A percentile compares a stretch with the other conserved stretches of the same genome.
phyloP scores from a whole-genome alignment of 1,140 invertebrate genomes.

The Conus ventricosus region DNA sequence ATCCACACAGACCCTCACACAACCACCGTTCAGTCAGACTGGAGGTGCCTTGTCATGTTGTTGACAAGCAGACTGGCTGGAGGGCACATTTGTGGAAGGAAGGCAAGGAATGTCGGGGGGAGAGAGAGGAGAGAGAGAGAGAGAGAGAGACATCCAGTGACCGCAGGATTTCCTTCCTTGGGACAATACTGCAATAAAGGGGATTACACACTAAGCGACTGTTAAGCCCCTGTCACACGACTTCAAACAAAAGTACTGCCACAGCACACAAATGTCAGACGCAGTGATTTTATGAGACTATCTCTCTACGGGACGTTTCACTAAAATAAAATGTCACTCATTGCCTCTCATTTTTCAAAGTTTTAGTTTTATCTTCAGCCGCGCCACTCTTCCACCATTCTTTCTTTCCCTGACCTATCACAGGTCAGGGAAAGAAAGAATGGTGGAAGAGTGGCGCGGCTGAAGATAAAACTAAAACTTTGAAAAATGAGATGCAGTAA shows the following conservation, averaged over 20 bases:
- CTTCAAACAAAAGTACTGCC: not conserved
- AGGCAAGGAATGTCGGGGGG: not conserved
- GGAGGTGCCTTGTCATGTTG: too few species aligned
- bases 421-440: too few species aligned
- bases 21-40: too few species aligned
- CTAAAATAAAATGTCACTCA: not conserved
- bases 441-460: too few species aligned
- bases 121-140: constrained; percentile 2
- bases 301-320: not conserved
- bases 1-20: not conserved
- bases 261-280: not conserved
- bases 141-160: not conserved
- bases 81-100: not conserved
- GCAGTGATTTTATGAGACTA: not conserved
- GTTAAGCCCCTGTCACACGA: not conserved
- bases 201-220: not conserved
- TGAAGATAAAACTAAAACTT: too few species aligned
- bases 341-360: too few species aligned
- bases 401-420: too few species aligned
- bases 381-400: too few species aligned
- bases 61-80: too few species aligned
- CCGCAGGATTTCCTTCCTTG: not conserved
- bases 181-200: not conserved
- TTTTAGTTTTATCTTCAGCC: too few species aligned
- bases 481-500: too few species aligned